Evolutionary conservation across 2,113 vertebrate genomes (phyloP).

Genomic region (Zosterops borbonicus): DNA sequence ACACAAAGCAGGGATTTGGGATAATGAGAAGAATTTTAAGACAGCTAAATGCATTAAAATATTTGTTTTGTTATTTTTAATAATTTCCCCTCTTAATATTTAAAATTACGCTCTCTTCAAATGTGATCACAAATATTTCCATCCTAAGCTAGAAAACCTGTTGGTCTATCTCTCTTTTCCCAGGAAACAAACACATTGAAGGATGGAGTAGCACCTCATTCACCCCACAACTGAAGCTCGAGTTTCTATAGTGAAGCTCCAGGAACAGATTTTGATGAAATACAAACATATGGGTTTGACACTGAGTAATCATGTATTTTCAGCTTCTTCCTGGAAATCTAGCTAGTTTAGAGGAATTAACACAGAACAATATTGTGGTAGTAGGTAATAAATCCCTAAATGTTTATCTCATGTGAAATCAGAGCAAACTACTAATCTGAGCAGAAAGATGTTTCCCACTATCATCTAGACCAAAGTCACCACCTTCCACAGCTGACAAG

Average conservation of each 20-base stretch:
- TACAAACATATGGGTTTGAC: neutral
- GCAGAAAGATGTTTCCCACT: neutral
- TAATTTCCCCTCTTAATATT: rapidly evolving
- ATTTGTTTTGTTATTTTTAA: neutral
- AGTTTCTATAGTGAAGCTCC: neutral
- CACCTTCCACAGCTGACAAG: neutral
- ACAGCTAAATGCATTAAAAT: neutral
- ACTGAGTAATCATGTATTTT: neutral
- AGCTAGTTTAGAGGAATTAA: neutral
- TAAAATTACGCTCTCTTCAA: neutral
- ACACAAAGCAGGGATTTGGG: neutral
- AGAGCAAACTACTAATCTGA: neutral
- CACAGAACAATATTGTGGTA: neutral
- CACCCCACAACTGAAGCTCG: neutral
- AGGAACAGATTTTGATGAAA: neutral
- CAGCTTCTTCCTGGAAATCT: neutral
- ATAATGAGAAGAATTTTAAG: neutral
- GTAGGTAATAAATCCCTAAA: neutral
- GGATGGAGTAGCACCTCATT: neutral
- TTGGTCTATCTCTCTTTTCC: neutral
- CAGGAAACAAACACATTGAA: neutral
- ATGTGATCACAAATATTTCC: neutral
- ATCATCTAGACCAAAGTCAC: neutral
- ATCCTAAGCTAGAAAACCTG: constrained; percentile 5
- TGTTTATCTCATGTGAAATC: neutral